A percentile compares a stretch with the other conserved stretches of the same genome.
Evolutionary conservation across 2,888 invertebrate species (phyloP).

Genomic region (Proisotoma minuta): DNA sequence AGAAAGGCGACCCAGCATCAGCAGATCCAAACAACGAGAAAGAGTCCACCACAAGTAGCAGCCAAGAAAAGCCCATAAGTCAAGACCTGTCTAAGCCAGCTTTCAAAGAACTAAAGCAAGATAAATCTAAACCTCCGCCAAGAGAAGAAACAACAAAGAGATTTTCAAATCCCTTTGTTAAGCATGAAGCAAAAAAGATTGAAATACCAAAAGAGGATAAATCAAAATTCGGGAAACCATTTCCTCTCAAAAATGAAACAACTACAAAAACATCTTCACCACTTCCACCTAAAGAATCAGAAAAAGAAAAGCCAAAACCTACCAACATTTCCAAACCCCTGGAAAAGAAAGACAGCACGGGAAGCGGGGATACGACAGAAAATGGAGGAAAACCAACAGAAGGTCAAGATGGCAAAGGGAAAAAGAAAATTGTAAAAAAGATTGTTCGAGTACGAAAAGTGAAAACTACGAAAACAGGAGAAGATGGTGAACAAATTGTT

Average conservation of each 20-base stretch:
- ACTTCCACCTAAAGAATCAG: background rate
- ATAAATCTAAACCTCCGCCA: too few species aligned
- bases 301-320: background rate
- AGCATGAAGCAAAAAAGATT: background rate
- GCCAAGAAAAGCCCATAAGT: too few species aligned
- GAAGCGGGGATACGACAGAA: background rate
- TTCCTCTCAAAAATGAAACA: conserved; percentile 3
- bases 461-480: background rate
- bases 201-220: background rate
- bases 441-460: conserved; percentile 3
- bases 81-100: too few species aligned
- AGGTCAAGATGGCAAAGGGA: background rate
- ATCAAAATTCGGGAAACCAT: background rate
- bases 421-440: conserved; percentile 8
- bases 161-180: too few species aligned
- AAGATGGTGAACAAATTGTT: background rate
- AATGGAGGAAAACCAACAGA: background rate
- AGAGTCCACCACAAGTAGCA: too few species aligned
- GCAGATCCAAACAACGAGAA: too few species aligned
- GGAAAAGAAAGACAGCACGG: background rate
- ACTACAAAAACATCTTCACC: background rate
- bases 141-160: too few species aligned
- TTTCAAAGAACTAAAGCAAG: too few species aligned
- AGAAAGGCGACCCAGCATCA: too few species aligned
- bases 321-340: background rate